phyloP scores from a whole-genome alignment of 2,113 vertebrate genomes.

The Callaeas wilsoni region DNA sequence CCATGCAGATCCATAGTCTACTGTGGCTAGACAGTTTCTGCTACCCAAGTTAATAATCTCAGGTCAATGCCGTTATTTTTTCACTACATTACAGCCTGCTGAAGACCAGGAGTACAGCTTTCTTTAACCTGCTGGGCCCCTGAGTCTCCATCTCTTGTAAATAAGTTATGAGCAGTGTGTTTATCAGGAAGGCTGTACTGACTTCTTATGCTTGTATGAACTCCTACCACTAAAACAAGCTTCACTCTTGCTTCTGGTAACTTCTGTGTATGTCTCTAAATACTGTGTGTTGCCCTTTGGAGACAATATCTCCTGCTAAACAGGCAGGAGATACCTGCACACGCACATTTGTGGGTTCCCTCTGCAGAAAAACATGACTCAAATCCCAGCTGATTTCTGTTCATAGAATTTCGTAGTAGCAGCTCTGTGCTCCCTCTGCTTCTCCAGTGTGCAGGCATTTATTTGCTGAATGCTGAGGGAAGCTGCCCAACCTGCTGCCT shows the following conservation, averaged over 20 bases:
- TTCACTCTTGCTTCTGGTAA: neutral
- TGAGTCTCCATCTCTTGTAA: neutral
- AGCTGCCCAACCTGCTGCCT: neutral
- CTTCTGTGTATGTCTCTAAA: neutral
- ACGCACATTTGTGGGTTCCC: neutral
- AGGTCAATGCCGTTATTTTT: constrained; percentile 10
- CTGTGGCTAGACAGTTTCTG: neutral
- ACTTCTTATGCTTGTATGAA: neutral
- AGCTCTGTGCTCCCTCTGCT: neutral
- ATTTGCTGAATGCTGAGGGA: neutral
- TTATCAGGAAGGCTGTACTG: neutral
- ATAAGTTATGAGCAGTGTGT: neutral
- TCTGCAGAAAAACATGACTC: neutral
- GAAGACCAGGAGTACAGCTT: neutral
- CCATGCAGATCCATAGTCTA: neutral
- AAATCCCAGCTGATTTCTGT: neutral
- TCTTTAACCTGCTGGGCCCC: neutral
- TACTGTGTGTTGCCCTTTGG: neutral
- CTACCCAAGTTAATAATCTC: neutral
- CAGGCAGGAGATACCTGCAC: neutral
- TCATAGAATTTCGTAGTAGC: neutral
- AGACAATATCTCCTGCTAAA: neutral
- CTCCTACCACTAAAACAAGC: neutral
- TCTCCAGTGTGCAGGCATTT: accelerated
- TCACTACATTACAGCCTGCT: neutral